Evolutionary conservation across 2,888 invertebrate genomes (phyloP).

Genomic region (Dexiosoma caninum): DNA sequence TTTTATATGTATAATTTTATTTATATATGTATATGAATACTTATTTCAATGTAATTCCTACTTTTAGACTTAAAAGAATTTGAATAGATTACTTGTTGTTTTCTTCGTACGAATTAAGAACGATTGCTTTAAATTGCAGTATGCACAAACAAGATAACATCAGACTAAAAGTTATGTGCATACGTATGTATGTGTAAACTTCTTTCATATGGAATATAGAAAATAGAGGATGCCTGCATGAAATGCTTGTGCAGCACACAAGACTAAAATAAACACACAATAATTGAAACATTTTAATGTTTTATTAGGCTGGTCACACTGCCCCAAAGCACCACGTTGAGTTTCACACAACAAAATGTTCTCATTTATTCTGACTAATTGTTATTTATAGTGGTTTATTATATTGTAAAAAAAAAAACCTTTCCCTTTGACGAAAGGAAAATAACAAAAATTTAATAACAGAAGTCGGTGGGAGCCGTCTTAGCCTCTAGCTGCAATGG

Average conservation of each 20-base stretch:
- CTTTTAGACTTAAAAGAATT: not conserved
- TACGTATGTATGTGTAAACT: too few relatives aligned
- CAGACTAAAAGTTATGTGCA: too few relatives aligned
- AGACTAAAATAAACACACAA: constrained; percentile 10
- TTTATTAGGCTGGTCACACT: constrained; percentile 1
- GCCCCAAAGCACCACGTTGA: not conserved
- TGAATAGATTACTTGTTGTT: not conserved
- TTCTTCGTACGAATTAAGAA: not conserved
- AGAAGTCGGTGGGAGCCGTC: too few relatives aligned
- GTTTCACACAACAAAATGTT: not conserved
- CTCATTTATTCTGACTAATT: constrained; percentile 27
- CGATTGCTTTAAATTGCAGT: not conserved
- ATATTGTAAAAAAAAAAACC: too few relatives aligned
- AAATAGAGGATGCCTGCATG: not conserved
- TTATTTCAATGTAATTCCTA: too few relatives aligned
- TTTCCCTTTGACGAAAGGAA: too few relatives aligned
- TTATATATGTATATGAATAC: too few relatives aligned
- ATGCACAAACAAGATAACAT: not conserved
- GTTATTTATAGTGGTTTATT: too few relatives aligned
- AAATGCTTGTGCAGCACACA: not conserved
- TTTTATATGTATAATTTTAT: too few relatives aligned
- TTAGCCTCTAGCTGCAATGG: too few relatives aligned
- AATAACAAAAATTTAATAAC: too few relatives aligned
- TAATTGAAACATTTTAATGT: constrained; percentile 12
- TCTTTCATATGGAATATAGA: not conserved